These are phyloP conservation scores for Solenopsis invicta DNA, from an alignment of 1,140 invertebrate species.

Conservation along the genomic window DNA sequence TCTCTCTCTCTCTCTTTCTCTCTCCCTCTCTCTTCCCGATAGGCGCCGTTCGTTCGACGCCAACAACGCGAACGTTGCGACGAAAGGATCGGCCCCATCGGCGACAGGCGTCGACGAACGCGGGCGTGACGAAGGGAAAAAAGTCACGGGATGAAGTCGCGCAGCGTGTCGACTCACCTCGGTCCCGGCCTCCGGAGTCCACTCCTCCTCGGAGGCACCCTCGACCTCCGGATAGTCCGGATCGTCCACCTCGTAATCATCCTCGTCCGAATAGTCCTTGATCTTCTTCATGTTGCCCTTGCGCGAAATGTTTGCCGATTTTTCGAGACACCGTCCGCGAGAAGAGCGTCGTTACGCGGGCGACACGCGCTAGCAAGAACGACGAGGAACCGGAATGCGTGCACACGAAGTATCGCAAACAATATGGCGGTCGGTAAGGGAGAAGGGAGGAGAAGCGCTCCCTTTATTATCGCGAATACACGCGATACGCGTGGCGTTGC, in stretches of 20 bases:
- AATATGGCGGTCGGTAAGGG: slow-evolving; percentile 79
- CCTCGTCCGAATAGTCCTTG: slow-evolving; percentile 85
- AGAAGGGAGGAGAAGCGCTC: slow-evolving; percentile 54
- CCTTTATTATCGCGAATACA: slow-evolving; percentile 63
- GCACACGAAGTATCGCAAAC: slow-evolving; percentile 77
- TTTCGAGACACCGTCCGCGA: slow-evolving; percentile 20
- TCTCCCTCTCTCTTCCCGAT: neutral
- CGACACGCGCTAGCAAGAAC: slow-evolving; percentile 35
- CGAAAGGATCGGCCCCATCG: neutral
- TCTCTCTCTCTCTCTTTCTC: too few relatives aligned
- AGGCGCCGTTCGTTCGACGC: neutral
- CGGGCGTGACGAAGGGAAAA: neutral
- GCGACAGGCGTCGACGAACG: neutral
- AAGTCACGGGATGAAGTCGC: neutral
- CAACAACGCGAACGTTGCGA: neutral
- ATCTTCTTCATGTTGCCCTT: slow-evolving; percentile 85
- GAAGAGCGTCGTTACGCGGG: slow-evolving; percentile 47
- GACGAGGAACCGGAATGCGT: slow-evolving; percentile 65
- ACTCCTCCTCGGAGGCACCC: slow-evolving; percentile 85
- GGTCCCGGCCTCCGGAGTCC: slow-evolving; percentile 81
- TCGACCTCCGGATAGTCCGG: slow-evolving; percentile 84
- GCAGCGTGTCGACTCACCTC: slow-evolving; percentile 77
- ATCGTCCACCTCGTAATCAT: slow-evolving; percentile 86
- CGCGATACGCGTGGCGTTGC: slow-evolving; percentile 38
- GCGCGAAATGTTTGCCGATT: slow-evolving; percentile 83